phyloP scores from a whole-genome alignment of 2,888 invertebrate species.

The Xanthia togata region DNA sequence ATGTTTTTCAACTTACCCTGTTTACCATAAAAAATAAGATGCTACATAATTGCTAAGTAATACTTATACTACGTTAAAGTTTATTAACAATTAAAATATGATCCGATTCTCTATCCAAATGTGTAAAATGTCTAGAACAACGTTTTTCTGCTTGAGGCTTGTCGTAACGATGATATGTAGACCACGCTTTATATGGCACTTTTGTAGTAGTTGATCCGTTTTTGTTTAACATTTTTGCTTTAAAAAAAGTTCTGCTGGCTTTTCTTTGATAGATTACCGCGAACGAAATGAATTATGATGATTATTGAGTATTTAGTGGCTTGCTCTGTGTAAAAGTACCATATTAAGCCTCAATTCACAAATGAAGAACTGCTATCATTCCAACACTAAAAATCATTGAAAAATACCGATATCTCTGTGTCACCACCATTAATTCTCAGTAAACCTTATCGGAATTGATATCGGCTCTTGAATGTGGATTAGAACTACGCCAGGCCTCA shows the following conservation, averaged over 20 bases:
- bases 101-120: slow-evolving; percentile 50
- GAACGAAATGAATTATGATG: background rate
- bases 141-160: slow-evolving; percentile 39
- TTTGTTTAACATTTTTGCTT: slow-evolving; percentile 21
- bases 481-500: slow-evolving; percentile 33
- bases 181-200: slow-evolving; percentile 27
- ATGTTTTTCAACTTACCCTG: slow-evolving; percentile 27
- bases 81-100: background rate
- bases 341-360: slow-evolving; percentile 16
- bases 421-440: slow-evolving; percentile 17
- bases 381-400: background rate
- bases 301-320: slow-evolving; percentile 4
- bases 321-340: slow-evolving; percentile 25
- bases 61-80: slow-evolving; percentile 2
- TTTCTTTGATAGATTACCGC: slow-evolving; percentile 12
- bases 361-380: slow-evolving; percentile 15
- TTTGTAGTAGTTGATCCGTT: background rate
- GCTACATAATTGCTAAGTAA: background rate
- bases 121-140: slow-evolving; percentile 59
- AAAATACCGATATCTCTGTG: slow-evolving; percentile 21
- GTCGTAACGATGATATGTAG: slow-evolving; percentile 16
- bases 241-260: slow-evolving; percentile 14
- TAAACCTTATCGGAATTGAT: slow-evolving; percentile 9
- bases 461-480: slow-evolving; percentile 42
- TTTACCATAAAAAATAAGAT: slow-evolving; percentile 7